Base-by-base conservation (phyloP, 1,140 invertebrate genomes). In the Uloborus diversus region DNA sequence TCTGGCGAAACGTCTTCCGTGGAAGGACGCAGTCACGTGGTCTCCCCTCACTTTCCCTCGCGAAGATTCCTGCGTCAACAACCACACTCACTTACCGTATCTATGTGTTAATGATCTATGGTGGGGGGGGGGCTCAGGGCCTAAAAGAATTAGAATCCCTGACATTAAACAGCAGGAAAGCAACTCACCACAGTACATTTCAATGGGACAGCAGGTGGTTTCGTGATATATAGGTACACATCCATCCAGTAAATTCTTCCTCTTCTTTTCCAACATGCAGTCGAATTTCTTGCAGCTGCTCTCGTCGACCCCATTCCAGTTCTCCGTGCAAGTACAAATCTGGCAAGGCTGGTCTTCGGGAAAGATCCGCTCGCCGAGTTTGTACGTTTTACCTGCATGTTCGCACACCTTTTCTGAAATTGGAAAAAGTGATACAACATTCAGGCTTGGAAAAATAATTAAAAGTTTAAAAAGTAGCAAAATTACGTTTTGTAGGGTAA, bases 141-240 rank as follows among this genome's bases (percentile, higher is more conserved):
- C n/a, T n/a, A n/a, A n/a, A n/a, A n/a, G n/a, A n/a, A n/a, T n/a
- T n/a, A n/a, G n/a, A n/a, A n/a, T n/a, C n/a, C n/a, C n/a, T n/a
- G n/a, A n/a, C n/a, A n/a, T n/a, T n/a, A n/a, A n/a, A n/a, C n/a
- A n/a, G n/a, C n/a, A n/a, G n/a, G n/a, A n/a, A n/a, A n/a, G n/a
- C n/a, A n/a, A n/a, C 82, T 75, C 25, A 82, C 81, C 64, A 33
- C 82, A 82, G 53, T 71, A 65, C 32, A 61, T 81, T 42, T 83
- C 81, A 17, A 83, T 82, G 0, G 82, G 80, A 64, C 82, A 83
- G 14, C 82, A 83, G 4, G 75, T 65, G 3, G 62, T 51, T n/a
- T 71, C 61, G n/a, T 80, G 82, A 68, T 83, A 83, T 17, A 83
- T 80, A 14, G 82, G 82, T 13, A 80, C 1, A 35, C 81, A 83